Evolutionary conservation across 2,888 invertebrate genomes (phyloP).

Genomic region (Crematogaster levior): DNA sequence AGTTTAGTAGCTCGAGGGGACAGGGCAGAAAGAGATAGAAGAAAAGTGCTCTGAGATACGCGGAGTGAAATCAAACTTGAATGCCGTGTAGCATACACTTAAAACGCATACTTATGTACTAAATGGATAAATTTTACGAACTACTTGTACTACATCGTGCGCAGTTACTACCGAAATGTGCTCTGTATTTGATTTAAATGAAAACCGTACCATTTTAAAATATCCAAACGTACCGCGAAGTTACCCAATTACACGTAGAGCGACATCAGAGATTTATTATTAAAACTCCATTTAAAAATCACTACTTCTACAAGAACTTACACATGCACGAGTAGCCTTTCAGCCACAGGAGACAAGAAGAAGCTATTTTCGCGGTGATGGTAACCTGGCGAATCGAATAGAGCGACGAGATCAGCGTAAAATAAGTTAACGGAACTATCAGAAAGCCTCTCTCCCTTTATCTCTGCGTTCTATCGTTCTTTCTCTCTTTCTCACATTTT

Average conservation of each 20-base stretch:
- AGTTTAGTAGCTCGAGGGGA: slow-evolving; percentile 44
- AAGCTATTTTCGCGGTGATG: slow-evolving; percentile 62
- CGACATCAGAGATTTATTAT: not conserved
- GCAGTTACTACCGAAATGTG: not conserved
- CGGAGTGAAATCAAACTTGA: slow-evolving; percentile 46
- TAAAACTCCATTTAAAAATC: not conserved
- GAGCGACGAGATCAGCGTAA: slow-evolving; percentile 76
- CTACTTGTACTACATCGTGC: slow-evolving; percentile 5
- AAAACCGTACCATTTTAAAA: not conserved
- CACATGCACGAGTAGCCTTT: slow-evolving; percentile 51
- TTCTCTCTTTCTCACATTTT: slow-evolving; percentile 33
- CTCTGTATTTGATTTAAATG: not conserved
- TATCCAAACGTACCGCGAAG: not conserved
- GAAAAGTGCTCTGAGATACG: slow-evolving; percentile 41
- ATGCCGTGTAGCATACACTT: slow-evolving; percentile 3
- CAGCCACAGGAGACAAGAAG: slow-evolving; percentile 46
- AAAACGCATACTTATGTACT: slow-evolving; percentile 33
- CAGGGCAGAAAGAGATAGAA: slow-evolving; percentile 11
- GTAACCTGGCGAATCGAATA: slow-evolving; percentile 73
- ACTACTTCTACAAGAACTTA: not conserved
- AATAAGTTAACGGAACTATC: slow-evolving; percentile 76
- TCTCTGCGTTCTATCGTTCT: slow-evolving; percentile 8
- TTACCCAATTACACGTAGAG: slow-evolving; percentile 6
- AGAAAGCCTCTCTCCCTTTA: slow-evolving; percentile 28
- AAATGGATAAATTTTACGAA: slow-evolving; percentile 18